A percentile compares a stretch with the other conserved stretches of the same genome.
Conservation (phyloP, 2,797 vertebrate genomes). For the Harpagifer antarcticus region DNA sequence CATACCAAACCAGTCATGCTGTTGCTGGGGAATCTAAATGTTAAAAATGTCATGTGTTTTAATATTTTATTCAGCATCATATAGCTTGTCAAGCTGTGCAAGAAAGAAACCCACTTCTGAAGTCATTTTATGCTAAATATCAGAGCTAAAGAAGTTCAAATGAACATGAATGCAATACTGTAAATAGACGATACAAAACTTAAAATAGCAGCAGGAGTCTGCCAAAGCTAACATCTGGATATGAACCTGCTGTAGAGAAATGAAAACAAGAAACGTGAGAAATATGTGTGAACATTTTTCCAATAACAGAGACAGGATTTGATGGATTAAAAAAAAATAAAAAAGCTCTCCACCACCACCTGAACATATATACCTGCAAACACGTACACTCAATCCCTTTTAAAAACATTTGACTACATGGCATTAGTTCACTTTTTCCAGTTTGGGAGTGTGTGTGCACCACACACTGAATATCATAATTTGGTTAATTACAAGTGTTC, state of each 20-base stretch:
- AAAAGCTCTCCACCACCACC: background rate
- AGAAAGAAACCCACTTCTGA: background rate
- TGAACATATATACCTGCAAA: slow-evolving; percentile 3
- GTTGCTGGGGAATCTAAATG: background rate
- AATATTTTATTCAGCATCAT: slow-evolving; percentile 2
- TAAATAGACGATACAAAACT: background rate
- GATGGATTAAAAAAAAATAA: background rate
- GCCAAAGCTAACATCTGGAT: background rate
- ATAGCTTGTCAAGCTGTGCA: too few species aligned
- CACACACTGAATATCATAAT: slow-evolving; percentile 19
- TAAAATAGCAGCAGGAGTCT: background rate
- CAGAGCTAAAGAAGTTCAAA: background rate
- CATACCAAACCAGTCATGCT: background rate
- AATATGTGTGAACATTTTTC: background rate
- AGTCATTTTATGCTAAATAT: background rate
- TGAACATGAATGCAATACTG: background rate
- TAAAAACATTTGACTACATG: slow-evolving; percentile 23
- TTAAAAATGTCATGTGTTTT: background rate
- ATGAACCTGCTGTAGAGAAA: background rate
- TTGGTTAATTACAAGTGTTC: too few species aligned
- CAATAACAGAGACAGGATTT: background rate
- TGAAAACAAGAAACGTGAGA: background rate
- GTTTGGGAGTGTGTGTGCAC: slow-evolving; percentile 1
- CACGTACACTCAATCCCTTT: slow-evolving; percentile 9
- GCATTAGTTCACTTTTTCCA: slow-evolving; percentile 36